phyloP scores from a whole-genome alignment of 2,888 invertebrate genomes.

The Ophion obscuratus region DNA sequence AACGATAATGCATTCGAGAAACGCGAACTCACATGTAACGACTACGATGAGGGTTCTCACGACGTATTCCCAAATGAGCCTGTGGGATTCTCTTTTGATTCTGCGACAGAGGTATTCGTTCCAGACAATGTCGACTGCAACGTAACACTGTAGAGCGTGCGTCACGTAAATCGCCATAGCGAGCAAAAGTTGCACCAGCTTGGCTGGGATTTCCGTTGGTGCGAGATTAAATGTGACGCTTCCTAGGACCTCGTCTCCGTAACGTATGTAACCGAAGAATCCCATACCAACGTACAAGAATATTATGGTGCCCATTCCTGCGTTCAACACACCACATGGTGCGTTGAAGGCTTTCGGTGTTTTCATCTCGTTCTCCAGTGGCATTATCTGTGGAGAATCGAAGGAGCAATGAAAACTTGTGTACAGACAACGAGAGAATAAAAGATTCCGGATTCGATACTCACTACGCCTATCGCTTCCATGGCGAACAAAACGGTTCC shows the following conservation, averaged over 20 bases:
- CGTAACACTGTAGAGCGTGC: conserved; percentile 97
- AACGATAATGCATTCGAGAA: neutral
- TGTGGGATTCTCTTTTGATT: conserved; percentile 87
- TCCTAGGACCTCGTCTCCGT: conserved; percentile 89
- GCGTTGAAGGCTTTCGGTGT: conserved; percentile 92
- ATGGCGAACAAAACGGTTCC: conserved; percentile 98
- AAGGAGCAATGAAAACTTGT: neutral
- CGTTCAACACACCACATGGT: conserved; percentile 93
- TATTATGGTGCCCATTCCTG: conserved; percentile 92
- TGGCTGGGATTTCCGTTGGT: conserved; percentile 88
- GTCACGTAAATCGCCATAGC: conserved; percentile 95
- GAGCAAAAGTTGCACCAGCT: conserved; percentile 89
- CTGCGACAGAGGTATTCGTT: conserved; percentile 89
- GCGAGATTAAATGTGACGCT: conserved; percentile 94
- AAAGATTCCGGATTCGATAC: conserved; percentile 76
- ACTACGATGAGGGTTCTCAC: conserved; percentile 92
- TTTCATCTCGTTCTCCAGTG: conserved; percentile 97
- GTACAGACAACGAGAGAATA: neutral
- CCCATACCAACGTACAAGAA: conserved; percentile 95
- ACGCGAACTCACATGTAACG: conserved; percentile 91
- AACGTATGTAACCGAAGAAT: conserved; percentile 95
- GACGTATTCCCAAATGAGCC: conserved; percentile 90
- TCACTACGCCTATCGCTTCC: conserved; percentile 96
- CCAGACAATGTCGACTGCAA: conserved; percentile 97
- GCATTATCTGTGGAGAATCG: conserved; percentile 89